phyloP scores from a whole-genome alignment of 23 tunicate species.

The Oikopleura vanhoeffeni region DNA sequence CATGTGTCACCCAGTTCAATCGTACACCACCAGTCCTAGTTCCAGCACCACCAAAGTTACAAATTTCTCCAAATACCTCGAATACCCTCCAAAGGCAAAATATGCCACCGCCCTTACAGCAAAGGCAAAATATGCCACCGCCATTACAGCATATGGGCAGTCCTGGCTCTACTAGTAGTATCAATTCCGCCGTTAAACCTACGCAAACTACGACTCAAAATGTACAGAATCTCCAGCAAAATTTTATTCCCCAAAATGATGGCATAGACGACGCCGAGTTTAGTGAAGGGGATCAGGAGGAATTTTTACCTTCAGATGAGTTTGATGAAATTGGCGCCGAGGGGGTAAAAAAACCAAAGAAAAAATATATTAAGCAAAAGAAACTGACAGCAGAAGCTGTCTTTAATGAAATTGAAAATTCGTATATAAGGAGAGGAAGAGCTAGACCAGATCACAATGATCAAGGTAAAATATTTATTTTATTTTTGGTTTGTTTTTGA shows the following conservation, averaged over 20 bases:
- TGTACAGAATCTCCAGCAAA: neutral
- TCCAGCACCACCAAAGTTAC: neutral
- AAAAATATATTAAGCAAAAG: neutral
- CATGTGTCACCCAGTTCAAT: too few relatives aligned
- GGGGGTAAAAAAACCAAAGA: neutral
- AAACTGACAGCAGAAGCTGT: neutral
- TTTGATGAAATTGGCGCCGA: neutral
- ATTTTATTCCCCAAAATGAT: neutral
- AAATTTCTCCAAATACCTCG: neutral
- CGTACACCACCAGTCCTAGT: neutral
- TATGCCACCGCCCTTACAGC: too few relatives aligned
- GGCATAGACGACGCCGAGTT: neutral
- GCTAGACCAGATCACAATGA: slow-evolving; percentile 12
- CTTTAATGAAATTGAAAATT: neutral
- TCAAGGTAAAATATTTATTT: too few relatives aligned
- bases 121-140: too few relatives aligned
- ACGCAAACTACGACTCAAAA: neutral
- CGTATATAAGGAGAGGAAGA: neutral
- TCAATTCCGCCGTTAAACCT: neutral
- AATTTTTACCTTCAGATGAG: neutral
- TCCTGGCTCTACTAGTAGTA: neutral
- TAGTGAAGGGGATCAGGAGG: neutral
- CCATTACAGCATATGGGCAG: neutral
- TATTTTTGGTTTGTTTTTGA: too few relatives aligned
- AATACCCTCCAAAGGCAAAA: too few relatives aligned